Evolutionary conservation across 2,797 vertebrate genomes (phyloP).

Genomic region (Eurystomus glaucurus): DNA sequence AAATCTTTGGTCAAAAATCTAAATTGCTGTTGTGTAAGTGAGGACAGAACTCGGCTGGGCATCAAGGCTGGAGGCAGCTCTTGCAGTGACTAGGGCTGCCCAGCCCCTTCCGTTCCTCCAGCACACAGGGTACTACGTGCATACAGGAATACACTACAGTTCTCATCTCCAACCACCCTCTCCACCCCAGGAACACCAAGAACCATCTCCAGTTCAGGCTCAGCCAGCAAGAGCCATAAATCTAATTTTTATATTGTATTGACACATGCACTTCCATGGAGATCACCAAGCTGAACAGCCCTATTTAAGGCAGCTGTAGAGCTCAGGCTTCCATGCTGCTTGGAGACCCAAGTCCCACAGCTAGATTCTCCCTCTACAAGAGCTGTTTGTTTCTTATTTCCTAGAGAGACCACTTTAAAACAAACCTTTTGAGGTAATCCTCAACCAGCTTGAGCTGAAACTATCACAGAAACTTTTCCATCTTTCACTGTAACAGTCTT

Average conservation of each 20-base stretch:
- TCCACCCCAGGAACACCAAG: background rate
- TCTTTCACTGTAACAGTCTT: fast-evolving
- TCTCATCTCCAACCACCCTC: background rate
- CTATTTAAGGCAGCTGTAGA: background rate
- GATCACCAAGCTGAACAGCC: background rate
- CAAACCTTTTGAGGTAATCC: background rate
- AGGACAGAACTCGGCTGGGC: background rate
- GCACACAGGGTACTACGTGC: fast-evolving
- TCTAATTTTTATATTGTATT: background rate
- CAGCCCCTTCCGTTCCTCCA: background rate
- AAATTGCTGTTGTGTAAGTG: background rate
- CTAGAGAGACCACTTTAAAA: background rate
- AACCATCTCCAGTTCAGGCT: background rate
- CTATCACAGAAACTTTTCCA: background rate
- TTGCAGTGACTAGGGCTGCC: background rate
- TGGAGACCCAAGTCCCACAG: background rate
- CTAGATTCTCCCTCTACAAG: background rate
- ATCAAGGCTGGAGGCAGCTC: background rate
- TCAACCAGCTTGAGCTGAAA: background rate
- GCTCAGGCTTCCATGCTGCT: background rate
- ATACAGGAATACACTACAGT: fast-evolving
- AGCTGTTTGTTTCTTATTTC: background rate
- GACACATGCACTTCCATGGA: fast-evolving
- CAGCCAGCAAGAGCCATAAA: background rate
- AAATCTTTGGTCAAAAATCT: constrained; percentile 2